Percentiles rank a stretch among this genome's conserved stretches.
These are phyloP conservation scores for Phylloscopus collybita DNA, from an alignment of 2,797 vertebrate genomes.

Conservation along the genomic window DNA sequence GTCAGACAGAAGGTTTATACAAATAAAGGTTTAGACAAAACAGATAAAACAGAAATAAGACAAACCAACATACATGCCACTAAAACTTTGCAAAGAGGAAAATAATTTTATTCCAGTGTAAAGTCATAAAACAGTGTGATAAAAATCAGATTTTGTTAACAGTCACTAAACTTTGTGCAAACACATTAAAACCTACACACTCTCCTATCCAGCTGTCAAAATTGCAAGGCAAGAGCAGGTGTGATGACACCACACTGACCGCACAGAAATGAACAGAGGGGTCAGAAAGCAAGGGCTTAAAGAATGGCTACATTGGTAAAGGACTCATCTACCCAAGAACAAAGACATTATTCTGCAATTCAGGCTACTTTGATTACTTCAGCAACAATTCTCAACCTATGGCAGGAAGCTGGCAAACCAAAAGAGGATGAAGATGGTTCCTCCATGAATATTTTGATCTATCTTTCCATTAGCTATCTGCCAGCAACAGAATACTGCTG, in stretches of 20 bases:
- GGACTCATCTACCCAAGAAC: not conserved
- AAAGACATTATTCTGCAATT: not conserved
- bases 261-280: not conserved
- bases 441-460: not conserved
- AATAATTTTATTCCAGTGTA: constrained; percentile 35
- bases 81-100: not conserved
- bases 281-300: not conserved
- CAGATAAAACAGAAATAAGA: not conserved
- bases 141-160: constrained; percentile 20
- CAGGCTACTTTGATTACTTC: not conserved
- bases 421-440: not conserved
- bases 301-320: not conserved
- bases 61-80: not conserved
- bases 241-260: not conserved
- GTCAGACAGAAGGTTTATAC: not conserved
- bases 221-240: not conserved
- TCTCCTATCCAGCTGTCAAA: not conserved
- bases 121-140: not conserved
- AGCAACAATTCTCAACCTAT: not conserved
- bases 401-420: not conserved
- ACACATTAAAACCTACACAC: not conserved
- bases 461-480: not conserved
- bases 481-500: not conserved
- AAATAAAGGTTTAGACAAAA: not conserved
- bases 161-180: not conserved